Evolutionary conservation across 2,888 invertebrate genomes (phyloP).

Genomic region (Dynastes tityus): DNA sequence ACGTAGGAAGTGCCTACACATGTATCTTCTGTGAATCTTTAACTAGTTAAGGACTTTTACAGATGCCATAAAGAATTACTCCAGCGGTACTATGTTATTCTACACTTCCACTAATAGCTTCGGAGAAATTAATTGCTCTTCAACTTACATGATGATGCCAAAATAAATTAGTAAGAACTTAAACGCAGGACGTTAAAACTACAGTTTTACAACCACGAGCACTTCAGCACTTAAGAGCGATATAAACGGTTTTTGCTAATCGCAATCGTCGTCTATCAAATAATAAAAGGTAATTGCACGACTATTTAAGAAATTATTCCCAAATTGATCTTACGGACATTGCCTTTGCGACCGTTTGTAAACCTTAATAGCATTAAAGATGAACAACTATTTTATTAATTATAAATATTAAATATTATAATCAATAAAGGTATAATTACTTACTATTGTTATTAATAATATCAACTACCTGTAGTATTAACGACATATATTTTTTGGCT

Average conservation of each 20-base stretch:
- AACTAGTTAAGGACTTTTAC: too few species aligned
- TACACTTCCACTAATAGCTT: too few species aligned
- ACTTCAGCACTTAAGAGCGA: conserved; percentile 5
- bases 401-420: too few species aligned
- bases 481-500: too few species aligned
- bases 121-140: too few species aligned
- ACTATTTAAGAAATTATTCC: conserved; percentile 28
- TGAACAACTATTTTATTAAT: neutral
- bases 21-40: too few species aligned
- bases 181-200: neutral
- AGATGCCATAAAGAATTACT: too few species aligned
- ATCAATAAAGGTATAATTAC: too few species aligned
- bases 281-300: conserved; percentile 37
- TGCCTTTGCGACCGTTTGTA: neutral
- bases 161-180: neutral
- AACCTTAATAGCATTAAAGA: neutral
- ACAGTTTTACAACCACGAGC: neutral
- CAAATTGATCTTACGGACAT: conserved; percentile 17
- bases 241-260: conserved; percentile 10
- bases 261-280: conserved; percentile 6
- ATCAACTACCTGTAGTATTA: too few species aligned
- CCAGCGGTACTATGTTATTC: too few species aligned
- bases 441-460: too few species aligned
- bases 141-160: neutral
- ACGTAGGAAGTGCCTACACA: too few species aligned